Conservation (phyloP, 1,140 invertebrate species). For the Drosophila kepulauana region DNA sequence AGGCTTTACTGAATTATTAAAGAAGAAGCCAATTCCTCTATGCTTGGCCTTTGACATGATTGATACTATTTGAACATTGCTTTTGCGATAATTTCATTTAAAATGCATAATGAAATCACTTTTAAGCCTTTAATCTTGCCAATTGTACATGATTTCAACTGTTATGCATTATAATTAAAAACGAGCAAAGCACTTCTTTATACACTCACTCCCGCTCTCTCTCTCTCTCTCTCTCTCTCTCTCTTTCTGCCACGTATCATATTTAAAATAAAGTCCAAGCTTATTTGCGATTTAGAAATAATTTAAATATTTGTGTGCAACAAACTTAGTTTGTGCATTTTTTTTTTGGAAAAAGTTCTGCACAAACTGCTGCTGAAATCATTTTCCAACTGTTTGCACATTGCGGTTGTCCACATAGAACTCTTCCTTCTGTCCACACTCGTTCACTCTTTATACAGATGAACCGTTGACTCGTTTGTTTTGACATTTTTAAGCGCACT, state of each 20-base stretch:
- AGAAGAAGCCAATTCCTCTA: not conserved
- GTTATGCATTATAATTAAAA: constrained; percentile 4
- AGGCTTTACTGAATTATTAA: not conserved
- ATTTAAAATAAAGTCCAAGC: not conserved
- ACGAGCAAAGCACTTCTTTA: not conserved
- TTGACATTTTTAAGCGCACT: constrained; percentile 72
- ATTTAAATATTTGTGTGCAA: constrained; percentile 22
- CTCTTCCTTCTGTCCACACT: not conserved
- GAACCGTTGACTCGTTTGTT: constrained; percentile 46
- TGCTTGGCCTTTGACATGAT: not conserved
- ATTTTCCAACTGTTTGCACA: constrained; percentile 7
- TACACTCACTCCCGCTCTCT: not conserved
- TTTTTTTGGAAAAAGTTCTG: not conserved
- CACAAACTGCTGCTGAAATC: constrained; percentile 7
- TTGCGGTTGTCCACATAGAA: constrained; percentile 10
- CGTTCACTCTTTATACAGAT: constrained; percentile 15
- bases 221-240: no score
- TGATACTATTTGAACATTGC: not conserved
- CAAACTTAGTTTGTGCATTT: constrained; percentile 3
- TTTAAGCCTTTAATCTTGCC: no score
- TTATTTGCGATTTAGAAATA: constrained; percentile 23
- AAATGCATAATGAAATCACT: no score
- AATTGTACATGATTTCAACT: not conserved
- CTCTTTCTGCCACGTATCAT: not conserved
- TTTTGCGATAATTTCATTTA: no score